Evolutionary conservation across 2,797 vertebrate genomes (phyloP).

Genomic region (Morus bassanus): DNA sequence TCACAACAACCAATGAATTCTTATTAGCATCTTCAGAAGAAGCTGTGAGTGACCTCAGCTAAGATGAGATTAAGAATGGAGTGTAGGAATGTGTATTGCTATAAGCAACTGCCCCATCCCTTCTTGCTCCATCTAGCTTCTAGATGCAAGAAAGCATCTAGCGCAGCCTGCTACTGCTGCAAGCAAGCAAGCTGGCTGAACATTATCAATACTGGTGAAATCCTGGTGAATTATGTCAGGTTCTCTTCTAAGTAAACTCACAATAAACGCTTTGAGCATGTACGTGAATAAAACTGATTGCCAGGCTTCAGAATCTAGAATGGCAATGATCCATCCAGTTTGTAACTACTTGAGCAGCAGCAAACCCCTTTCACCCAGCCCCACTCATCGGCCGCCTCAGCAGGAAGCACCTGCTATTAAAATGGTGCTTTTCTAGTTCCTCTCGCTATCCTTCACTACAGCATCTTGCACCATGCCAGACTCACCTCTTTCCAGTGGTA

Average conservation of each 20-base stretch:
- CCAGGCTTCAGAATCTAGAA: background rate
- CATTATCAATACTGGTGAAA: background rate
- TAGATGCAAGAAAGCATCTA: background rate
- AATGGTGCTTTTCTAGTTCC: background rate
- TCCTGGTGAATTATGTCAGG: rapidly evolving
- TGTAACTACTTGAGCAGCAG: background rate
- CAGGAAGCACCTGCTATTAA: background rate
- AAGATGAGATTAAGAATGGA: background rate
- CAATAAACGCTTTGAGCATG: rapidly evolving
- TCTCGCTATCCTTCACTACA: background rate
- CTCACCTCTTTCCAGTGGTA: background rate
- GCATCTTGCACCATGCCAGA: background rate
- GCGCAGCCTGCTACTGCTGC: background rate
- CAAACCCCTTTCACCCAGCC: background rate
- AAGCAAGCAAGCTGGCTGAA: background rate
- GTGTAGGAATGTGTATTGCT: background rate
- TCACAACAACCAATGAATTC: background rate
- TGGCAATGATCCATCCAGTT: background rate
- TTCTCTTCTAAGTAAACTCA: background rate
- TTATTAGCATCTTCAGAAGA: background rate
- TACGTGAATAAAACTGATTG: background rate
- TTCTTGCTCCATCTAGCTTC: background rate
- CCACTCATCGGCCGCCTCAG: background rate
- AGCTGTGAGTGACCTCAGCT: background rate
- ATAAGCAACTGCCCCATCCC: background rate